Evolutionary conservation across 1,140 invertebrate species (phyloP), one percentile per base, ranked within the genome.

Genomic region (Drosophila sp.): DNA sequence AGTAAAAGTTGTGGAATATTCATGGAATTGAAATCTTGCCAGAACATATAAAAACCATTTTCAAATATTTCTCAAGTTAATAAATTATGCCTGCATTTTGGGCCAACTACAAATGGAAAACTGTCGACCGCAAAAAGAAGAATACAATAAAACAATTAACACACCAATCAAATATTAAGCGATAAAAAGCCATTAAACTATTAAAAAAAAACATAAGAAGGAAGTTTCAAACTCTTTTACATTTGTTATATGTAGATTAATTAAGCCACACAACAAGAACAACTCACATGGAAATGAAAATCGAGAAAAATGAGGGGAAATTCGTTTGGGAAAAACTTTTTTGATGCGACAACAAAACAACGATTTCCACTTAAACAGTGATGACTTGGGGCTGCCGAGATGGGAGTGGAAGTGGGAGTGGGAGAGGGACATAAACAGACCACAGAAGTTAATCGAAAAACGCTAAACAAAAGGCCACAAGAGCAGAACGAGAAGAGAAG

Each of bases 371-470:
- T 89, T 89, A 90, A 89, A 89, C 70, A 72, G 76, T 69, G 32
- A 79, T 72, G 32, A 58, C 32, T 33, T 58, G 33, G 65, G 70
- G 76, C 77, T 83, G 83, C 65, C 60, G 63, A 44, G 50, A 38
- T 11, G 60, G 5, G 0, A 2, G 33, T 40, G 41, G 17, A 8
- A 4, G 54, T 0, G 10, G 3, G 8, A 8, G 6, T 11, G 35
- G 33, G 3, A 7, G 25, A 47, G 17, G 71, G 27, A 29, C 54
- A 60, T 75, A 70, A 89, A 79, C 66, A 82, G 67, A 85, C 71
- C 74, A 70, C 80, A 89, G 84, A 89, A 89, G 84, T 89, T 89
- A 89, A 89, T 89, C 84, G 84, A 89, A 89, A 89, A 90, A 80
- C 85, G 80, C 74, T 89, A 89, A 89, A 84, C 80, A 89, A 90